Base-by-base conservation (phyloP, 2,888 invertebrate species). In the Carpatolechia fugitivella region DNA sequence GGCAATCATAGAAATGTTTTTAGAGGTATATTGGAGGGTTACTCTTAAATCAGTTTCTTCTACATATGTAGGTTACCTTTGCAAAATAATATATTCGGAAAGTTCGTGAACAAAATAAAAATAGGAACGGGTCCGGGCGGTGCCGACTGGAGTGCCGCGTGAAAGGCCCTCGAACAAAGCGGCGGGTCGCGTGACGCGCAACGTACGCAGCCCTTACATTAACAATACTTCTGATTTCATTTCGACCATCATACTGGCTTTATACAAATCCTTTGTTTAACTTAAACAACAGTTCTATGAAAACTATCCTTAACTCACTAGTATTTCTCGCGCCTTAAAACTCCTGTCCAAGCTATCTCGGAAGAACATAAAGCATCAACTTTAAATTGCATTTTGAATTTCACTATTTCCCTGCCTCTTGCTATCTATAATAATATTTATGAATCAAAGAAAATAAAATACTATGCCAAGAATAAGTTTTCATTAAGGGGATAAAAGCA, bases 51-150 rank as follows among this genome's bases (percentile, higher is more conserved):
- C 85, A 82, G 80, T 82, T 82, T 79, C 75, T 71, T 78, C 72
- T 73, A 74, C 78, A 77, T 80, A 71, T 82, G 78, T 80, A 82
- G 76, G 71, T 72, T 59, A 65, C 59, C 72, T 78, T 73, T 72
- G 75, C 74, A 72, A 78, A 82, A 85, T 87, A 87, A 87, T 82
- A 81, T 85, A 88, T 86, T 84, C 85, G 72, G 69, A 78, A 80
- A 80, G 80, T 85, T 83, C 85, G 86, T 82, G 86, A 80, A 84
- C 82, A 75, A 83, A 86, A 87, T 86, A 86, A 80, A 84, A 86
- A 87, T 80, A 83, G 69, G 72, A 69, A 60, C 16, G 50, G 50
- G 20, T 18, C 35, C 29, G 30, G 53, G 55, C 72, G 78, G 58
- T 13, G 38, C 38, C 38, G 7, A n/a, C 67, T 78, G 73, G 72